A percentile compares a stretch with the other conserved stretches of the same genome.
Conservation (phyloP, 2,888 invertebrate genomes). For the Drosophila macrospina region DNA sequence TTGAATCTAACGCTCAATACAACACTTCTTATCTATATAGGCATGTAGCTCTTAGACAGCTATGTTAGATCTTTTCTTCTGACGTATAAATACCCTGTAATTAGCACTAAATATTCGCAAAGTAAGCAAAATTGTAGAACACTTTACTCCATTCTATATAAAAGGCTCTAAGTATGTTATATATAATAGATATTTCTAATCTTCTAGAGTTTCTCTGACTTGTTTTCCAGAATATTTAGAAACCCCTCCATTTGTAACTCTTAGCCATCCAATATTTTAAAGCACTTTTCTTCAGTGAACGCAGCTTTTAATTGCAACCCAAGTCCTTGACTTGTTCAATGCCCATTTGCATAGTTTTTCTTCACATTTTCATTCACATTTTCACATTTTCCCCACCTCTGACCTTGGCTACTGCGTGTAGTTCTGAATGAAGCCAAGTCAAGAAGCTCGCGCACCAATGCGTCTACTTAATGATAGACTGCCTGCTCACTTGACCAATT, state of each 20-base stretch:
- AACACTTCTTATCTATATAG: no score
- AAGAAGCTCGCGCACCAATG: conserved; percentile 47
- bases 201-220: no score
- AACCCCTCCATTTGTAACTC: neutral
- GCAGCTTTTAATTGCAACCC: conserved; percentile 44
- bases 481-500: conserved; percentile 22
- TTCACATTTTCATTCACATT: conserved; percentile 32
- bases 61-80: no score
- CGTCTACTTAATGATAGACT: conserved; percentile 63
- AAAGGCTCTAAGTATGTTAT: no score
- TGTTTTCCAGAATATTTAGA: no score
- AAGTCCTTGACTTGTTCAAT: conserved; percentile 25
- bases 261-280: neutral
- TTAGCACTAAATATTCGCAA: no score
- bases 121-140: no score
- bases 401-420: conserved; percentile 48
- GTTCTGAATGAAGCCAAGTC: conserved; percentile 25
- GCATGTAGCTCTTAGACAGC: no score
- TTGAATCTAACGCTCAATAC: no score
- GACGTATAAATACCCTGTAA: no score
- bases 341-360: conserved; percentile 57
- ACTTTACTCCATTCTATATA: no score
- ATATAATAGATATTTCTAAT: no score
- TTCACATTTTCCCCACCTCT: conserved; percentile 41
- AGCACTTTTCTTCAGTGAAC: neutral